phyloP scores from a whole-genome alignment of 1,140 invertebrate genomes.

The Apis mellifera region DNA sequence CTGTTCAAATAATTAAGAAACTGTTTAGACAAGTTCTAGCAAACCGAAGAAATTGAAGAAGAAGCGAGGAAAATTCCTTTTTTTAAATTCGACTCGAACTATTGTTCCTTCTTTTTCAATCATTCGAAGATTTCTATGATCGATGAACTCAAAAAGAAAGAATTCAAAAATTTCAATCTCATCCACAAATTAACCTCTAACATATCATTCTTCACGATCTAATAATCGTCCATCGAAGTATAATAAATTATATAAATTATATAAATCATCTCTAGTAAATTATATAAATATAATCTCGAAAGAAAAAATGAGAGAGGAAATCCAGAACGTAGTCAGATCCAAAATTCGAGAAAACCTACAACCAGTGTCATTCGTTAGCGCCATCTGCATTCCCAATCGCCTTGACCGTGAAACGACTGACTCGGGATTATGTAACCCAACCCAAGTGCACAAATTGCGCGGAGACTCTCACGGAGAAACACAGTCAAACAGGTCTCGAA shows the following conservation, averaged over 20 bases:
- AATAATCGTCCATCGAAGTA: too few relatives aligned
- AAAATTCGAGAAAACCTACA: background rate
- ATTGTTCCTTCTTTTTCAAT: too few relatives aligned
- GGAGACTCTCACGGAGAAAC: background rate
- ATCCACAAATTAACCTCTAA: background rate
- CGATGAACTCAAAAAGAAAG: too few relatives aligned
- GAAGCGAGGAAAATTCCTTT: too few relatives aligned
- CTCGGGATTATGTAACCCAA: background rate
- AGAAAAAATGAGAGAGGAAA: background rate
- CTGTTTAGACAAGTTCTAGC: background rate
- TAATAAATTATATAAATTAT: too few relatives aligned
- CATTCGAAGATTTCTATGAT: too few relatives aligned
- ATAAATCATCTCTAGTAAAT: too few relatives aligned
- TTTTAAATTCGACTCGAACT: too few relatives aligned
- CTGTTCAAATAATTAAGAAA: background rate
- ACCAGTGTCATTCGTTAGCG: background rate
- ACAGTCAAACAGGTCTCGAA: background rate
- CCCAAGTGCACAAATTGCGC: too few relatives aligned
- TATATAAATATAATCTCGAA: too few relatives aligned
- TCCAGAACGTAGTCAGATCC: accelerated
- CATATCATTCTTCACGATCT: background rate
- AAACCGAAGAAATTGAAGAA: background rate
- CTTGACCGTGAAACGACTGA: background rate
- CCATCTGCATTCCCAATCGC: background rate
- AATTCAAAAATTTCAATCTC: background rate